Conservation (phyloP, 2,888 invertebrate species). For the Tachystola acroxantha region DNA sequence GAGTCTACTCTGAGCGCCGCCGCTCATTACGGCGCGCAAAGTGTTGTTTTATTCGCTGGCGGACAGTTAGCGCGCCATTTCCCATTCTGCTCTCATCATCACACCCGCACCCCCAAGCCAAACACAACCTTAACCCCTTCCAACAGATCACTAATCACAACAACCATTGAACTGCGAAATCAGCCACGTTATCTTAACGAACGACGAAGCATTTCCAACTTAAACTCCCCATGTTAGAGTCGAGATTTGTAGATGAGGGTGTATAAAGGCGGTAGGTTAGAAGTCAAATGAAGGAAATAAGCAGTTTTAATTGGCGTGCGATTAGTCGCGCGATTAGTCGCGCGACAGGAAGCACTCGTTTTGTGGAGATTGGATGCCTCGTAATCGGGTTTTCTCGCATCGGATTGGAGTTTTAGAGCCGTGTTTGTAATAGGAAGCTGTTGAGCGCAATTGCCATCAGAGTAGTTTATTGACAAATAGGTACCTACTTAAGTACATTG, state of each 20-base stretch:
- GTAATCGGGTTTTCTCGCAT: constrained; percentile 9
- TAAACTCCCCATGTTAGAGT: constrained; percentile 9
- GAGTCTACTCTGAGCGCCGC: constrained; percentile 48
- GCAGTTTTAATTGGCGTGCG: constrained; percentile 67
- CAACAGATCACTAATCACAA: too few relatives aligned
- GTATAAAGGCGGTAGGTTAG: constrained; percentile 23
- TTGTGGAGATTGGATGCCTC: constrained; percentile 26
- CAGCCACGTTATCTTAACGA: constrained; percentile 15
- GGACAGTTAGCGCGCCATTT: constrained; percentile 71
- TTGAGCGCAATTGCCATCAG: too few relatives aligned
- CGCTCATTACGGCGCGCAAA: constrained; percentile 74
- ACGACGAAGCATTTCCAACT: constrained; percentile 15
- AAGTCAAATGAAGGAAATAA: constrained; percentile 71
- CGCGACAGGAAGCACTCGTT: constrained; percentile 31
- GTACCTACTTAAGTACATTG: too few relatives aligned
- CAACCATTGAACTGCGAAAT: too few relatives aligned
- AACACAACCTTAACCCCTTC: constrained; percentile 24
- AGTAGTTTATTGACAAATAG: too few relatives aligned
- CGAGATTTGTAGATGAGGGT: constrained; percentile 13
- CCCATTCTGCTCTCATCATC: constrained; percentile 60
- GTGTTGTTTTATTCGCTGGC: constrained; percentile 74
- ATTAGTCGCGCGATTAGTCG: constrained; percentile 34
- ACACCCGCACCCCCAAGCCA: constrained; percentile 20
- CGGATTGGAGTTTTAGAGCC: too few relatives aligned
- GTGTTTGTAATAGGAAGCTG: too few relatives aligned